Evolutionary conservation across 2,113 vertebrate genomes (phyloP).

Genomic region (Psophia crepitans): DNA sequence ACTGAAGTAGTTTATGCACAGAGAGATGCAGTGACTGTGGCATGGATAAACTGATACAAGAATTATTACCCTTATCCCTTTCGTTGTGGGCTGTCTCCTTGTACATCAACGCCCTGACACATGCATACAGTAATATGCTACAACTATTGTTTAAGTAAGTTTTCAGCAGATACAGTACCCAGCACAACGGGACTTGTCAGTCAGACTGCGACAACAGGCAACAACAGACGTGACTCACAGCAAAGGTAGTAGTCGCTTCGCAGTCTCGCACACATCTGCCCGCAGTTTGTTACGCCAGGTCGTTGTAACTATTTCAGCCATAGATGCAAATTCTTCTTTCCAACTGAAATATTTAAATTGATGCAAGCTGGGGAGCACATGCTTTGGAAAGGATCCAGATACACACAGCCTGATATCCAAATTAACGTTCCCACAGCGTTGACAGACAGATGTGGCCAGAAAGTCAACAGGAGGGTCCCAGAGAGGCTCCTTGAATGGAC

Average conservation of each 20-base stretch:
- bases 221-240: not conserved
- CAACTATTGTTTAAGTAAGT: not conserved
- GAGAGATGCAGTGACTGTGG: not conserved
- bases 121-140: rapidly evolving
- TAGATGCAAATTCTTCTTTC: not conserved
- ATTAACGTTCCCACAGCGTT: conserved; percentile 42
- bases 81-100: not conserved
- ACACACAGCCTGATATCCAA: conserved; percentile 3
- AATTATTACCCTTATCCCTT: not conserved
- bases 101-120: not conserved
- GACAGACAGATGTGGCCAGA: conserved; percentile 44
- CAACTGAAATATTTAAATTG: conserved; percentile 36
- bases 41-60: not conserved
- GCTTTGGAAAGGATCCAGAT: conserved; percentile 42
- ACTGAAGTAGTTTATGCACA: not conserved
- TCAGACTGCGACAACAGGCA: not conserved
- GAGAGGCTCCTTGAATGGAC: not conserved
- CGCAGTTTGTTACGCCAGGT: not conserved
- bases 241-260: not conserved
- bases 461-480: conserved; percentile 40
- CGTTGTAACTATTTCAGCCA: not conserved
- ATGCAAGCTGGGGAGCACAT: conserved; percentile 46
- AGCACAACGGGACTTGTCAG: not conserved
- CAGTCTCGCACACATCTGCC: not conserved
- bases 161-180: not conserved